Conservation (phyloP, 2,888 invertebrate genomes). For the Seladonia tumulorum region DNA sequence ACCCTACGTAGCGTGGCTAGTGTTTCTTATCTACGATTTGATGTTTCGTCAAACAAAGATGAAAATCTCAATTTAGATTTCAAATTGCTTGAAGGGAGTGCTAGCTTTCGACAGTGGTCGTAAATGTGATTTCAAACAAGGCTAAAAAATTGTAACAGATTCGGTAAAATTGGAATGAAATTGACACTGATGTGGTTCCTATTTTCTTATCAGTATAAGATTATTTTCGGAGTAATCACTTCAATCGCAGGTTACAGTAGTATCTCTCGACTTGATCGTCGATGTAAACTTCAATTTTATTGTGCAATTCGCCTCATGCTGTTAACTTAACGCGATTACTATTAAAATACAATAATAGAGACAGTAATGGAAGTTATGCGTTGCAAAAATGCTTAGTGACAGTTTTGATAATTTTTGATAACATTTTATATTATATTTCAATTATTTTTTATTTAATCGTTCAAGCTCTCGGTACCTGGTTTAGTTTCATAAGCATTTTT, state of each 20-base stretch:
- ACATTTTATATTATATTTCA: no score
- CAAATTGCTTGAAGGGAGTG: background rate
- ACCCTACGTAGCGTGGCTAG: no score
- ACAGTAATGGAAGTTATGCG: background rate
- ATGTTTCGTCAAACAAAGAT: background rate
- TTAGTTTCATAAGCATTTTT: background rate
- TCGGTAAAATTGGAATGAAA: background rate
- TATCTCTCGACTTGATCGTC: background rate
- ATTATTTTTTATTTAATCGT: background rate
- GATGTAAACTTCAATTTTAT: conserved; percentile 2
- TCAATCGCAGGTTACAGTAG: conserved; percentile 2
- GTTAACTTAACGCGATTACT: background rate
- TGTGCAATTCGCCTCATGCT: background rate
- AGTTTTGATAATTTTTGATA: background rate
- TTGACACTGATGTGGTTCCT: background rate
- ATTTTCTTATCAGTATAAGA: background rate
- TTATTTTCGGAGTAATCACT: background rate
- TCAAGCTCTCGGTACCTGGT: background rate
- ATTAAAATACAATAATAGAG: background rate
- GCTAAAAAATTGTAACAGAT: background rate
- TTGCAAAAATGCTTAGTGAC: background rate
- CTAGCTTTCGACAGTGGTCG: no score
- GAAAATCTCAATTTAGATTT: background rate
- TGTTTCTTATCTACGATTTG: no score
- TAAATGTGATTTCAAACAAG: background rate